Evolutionary conservation across 2,888 invertebrate species (phyloP).

Genomic region (Drosophila anceps): DNA sequence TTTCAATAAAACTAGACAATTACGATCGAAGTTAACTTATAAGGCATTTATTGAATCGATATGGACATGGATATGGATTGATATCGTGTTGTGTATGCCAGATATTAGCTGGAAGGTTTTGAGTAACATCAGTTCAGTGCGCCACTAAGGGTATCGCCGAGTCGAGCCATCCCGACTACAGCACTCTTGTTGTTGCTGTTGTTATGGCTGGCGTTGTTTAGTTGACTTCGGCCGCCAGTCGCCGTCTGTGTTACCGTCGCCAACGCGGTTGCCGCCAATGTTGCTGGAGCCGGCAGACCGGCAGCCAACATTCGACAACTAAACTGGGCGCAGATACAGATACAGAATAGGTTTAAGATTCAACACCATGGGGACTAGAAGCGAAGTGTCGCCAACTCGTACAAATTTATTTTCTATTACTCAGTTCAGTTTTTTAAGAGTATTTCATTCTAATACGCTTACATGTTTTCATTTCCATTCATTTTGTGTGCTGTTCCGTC

Average conservation of each 20-base stretch:
- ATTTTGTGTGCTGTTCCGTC: constrained; percentile 28
- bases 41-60: no score
- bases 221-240: constrained; percentile 79
- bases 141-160: not conserved
- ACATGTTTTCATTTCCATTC: constrained; percentile 34
- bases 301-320: constrained; percentile 81
- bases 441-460: constrained; percentile 49
- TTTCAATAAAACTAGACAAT: not conserved
- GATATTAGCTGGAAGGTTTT: not conserved
- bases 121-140: not conserved
- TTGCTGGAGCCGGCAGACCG: constrained; percentile 69
- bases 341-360: constrained; percentile 74
- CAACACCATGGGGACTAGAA: constrained; percentile 82
- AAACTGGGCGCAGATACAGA: constrained; percentile 56
- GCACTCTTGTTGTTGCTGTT: constrained; percentile 59
- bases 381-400: constrained; percentile 82
- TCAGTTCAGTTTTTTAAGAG: constrained; percentile 61
- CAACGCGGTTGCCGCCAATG: constrained; percentile 62
- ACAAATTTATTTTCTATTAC: constrained; percentile 68
- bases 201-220: constrained; percentile 71
- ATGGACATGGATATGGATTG: no score
- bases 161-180: not conserved
- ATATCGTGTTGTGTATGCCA: not conserved
- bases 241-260: constrained; percentile 65
- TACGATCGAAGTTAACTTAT: no score